Evolutionary conservation across 2,113 vertebrate genomes (phyloP).

Genomic region (Chrysochloris asiatica): DNA sequence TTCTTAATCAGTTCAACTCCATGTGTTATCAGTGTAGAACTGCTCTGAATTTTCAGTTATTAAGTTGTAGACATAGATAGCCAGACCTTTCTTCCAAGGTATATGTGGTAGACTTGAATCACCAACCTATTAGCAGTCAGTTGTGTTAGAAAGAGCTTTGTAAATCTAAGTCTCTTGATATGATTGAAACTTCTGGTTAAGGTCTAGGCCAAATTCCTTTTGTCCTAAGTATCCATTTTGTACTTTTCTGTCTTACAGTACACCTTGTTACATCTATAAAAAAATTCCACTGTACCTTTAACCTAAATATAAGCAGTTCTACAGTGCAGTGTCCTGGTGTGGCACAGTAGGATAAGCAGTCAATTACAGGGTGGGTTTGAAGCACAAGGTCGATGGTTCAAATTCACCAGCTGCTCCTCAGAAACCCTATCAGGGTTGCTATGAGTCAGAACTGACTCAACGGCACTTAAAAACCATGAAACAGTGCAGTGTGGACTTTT

Average conservation of each 20-base stretch:
- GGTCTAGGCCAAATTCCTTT: not conserved
- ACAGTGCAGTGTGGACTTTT: too few species aligned
- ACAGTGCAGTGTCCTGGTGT: not conserved
- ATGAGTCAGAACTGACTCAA: too few species aligned
- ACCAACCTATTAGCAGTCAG: not conserved
- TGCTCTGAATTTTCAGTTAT: not conserved
- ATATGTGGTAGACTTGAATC: not conserved
- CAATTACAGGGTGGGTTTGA: too few species aligned
- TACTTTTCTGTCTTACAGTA: not conserved
- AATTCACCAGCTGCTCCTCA: too few species aligned
- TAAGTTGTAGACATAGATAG: not conserved
- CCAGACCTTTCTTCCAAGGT: not conserved
- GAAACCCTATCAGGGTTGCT: too few species aligned
- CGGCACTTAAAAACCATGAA: too few species aligned
- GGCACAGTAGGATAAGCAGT: too few species aligned
- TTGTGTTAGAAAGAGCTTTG: not conserved
- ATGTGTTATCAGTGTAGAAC: too few species aligned
- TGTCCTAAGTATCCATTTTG: not conserved
- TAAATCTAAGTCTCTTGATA: not conserved
- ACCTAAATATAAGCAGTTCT: not conserved
- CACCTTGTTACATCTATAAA: not conserved
- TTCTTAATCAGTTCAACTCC: not conserved
- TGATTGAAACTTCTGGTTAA: not conserved
- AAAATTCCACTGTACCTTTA: not conserved
- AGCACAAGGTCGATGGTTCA: too few species aligned